phyloP scores from a whole-genome alignment of 2,113 vertebrate genomes.

The Malurus alboscapulatus region DNA sequence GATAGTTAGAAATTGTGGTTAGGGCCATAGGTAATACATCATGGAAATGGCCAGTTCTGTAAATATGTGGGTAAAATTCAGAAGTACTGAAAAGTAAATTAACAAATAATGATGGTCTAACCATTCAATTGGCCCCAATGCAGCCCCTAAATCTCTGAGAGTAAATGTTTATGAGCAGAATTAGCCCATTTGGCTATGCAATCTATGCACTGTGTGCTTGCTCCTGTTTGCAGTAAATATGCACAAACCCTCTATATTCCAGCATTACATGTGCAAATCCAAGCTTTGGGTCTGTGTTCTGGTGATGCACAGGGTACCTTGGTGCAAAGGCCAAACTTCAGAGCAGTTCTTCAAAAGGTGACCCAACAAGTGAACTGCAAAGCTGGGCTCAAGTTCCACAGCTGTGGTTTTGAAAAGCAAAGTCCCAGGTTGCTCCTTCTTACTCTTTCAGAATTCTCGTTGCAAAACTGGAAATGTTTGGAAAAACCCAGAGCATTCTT shows the following conservation, averaged over 20 bases:
- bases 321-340: neutral
- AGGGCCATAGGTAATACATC: neutral
- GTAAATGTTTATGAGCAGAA: neutral
- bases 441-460: neutral
- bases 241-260: neutral
- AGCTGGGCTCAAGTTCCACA: neutral
- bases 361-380: neutral
- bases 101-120: neutral
- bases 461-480: neutral
- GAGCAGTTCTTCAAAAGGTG: neutral
- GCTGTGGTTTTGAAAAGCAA: neutral
- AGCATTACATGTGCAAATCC: neutral
- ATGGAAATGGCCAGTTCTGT: neutral
- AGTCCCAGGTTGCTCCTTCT: neutral
- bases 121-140: neutral
- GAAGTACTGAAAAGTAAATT: neutral
- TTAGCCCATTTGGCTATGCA: neutral
- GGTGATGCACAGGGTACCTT: rapidly evolving
- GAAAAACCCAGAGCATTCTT: neutral
- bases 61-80: neutral
- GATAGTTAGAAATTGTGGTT: neutral
- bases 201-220: neutral
- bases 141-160: neutral
- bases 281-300: neutral
- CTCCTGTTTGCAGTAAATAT: neutral